phyloP scores from a whole-genome alignment of 1,140 invertebrate genomes.

The Philotrypesis tridentata region DNA sequence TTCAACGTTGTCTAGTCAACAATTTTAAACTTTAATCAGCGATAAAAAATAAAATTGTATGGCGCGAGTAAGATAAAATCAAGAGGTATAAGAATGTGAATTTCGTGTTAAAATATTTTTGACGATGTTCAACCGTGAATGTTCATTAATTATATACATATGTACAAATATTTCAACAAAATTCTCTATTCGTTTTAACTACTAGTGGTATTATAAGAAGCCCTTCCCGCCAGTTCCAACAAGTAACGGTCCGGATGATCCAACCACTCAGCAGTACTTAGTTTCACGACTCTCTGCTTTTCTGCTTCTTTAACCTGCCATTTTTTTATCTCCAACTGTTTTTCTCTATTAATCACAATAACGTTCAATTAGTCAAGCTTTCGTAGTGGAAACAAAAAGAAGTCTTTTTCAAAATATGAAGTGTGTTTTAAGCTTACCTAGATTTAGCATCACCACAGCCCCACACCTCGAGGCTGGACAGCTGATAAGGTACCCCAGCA shows the following conservation, averaged over 20 bases:
- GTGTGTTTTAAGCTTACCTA: conserved; percentile 60
- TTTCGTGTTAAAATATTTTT: conserved; percentile 17
- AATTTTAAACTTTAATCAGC: neutral
- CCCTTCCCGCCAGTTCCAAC: conserved; percentile 87
- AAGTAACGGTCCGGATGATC: conserved; percentile 93
- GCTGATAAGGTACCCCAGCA: conserved; percentile 74
- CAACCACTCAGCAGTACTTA: conserved; percentile 89
- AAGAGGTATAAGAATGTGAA: conserved; percentile 5
- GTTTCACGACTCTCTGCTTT: conserved; percentile 84
- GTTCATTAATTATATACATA: conserved; percentile 47
- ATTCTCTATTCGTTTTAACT: conserved; percentile 45
- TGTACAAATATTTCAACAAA: conserved; percentile 47
- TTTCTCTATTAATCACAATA: conserved; percentile 76
- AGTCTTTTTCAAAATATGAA: conserved; percentile 12
- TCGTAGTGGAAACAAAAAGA: too few relatives aligned
- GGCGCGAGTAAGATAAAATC: neutral
- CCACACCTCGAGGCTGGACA: conserved; percentile 84
- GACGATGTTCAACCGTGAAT: conserved; percentile 5
- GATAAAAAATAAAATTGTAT: conserved; percentile 5
- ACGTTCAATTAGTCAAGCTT: neutral
- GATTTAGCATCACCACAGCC: conserved; percentile 84
- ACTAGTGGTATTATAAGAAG: conserved; percentile 77
- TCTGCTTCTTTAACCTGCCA: conserved; percentile 93
- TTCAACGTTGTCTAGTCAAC: neutral
- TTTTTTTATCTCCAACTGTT: conserved; percentile 90